A percentile compares a stretch with the other conserved stretches of the same genome.
These are phyloP conservation scores for Drosophila merina DNA, from an alignment of 2,888 invertebrate species.

Conservation along the genomic window DNA sequence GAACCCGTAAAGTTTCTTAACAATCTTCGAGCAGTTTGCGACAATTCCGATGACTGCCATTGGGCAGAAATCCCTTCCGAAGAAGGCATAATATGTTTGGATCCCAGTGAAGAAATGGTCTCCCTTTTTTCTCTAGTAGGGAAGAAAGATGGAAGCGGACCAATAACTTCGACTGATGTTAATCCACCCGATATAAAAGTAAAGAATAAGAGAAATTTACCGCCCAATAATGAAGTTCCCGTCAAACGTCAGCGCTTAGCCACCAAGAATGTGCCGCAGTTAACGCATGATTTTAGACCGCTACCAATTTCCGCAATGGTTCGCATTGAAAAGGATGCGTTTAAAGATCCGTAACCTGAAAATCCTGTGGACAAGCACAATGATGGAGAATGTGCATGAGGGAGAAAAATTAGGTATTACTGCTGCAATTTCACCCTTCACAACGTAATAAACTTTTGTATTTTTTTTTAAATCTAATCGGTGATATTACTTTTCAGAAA, in stretches of 20 bases:
- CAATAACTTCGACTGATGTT: not conserved
- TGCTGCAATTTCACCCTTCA: conserved; percentile 12
- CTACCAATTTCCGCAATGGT: conserved; percentile 39
- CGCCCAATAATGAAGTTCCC: not conserved
- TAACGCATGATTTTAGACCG: conserved; percentile 59
- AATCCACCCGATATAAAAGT: not conserved
- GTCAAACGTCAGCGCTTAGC: conserved; percentile 46
- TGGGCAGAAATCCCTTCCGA: conserved; percentile 46
- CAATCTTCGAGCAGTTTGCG: conserved; percentile 37
- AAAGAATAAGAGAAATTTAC: too few species aligned
- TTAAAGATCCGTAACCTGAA: too few species aligned
- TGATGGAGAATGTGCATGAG: too few species aligned
- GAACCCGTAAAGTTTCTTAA: conserved; percentile 54
- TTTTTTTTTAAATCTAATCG: not conserved
- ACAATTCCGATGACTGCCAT: conserved; percentile 4
- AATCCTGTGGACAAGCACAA: too few species aligned
- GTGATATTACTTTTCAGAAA: conserved; percentile 45
- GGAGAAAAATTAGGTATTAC: too few species aligned
- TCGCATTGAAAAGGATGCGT: too few species aligned
- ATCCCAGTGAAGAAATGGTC: conserved; percentile 16
- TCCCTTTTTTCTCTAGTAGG: conserved; percentile 45
- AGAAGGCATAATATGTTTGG: conserved; percentile 53
- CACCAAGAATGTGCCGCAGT: conserved; percentile 56
- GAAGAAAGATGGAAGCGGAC: not conserved
- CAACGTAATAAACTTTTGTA: conserved; percentile 48